Base-by-base conservation (phyloP, 2,113 vertebrate species). In the Pituophis catenifer region DNA sequence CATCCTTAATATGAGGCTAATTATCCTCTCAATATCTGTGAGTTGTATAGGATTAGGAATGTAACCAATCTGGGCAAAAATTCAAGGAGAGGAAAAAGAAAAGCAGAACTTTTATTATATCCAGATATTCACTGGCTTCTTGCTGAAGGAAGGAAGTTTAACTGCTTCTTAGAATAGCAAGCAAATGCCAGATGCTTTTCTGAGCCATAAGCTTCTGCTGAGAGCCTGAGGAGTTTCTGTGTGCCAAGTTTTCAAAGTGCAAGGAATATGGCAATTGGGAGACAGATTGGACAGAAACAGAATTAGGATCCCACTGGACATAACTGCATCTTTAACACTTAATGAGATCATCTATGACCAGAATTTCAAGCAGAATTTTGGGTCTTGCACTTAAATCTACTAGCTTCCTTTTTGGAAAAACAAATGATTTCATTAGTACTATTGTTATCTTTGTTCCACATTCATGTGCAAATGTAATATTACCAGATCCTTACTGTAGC, bases 111-210 rank as follows among this genome's bases (percentile, higher is more conserved):
- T 24, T 87, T 91, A 92, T 65, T 86, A 5, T 86, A 55, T 62
- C 81, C 26, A 50, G 91, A 87, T 86, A 90, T 86, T 90, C 62
- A 53, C 55, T 92, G 33, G 38, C 57, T 92, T 26, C 19, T 33
- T 87, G 33, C 26, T 90, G 48, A 85, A 90, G 75, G 58, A 87
- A 87, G 23, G 88, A 94, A 86, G 57, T 62, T 86, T 89, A 50
- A 57, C 88, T 62, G 38, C 86, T 92, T 92, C 52, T 86, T 59
- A 90, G 91, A 92, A 89, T 50, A 87, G 86, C 91, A 70, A 92
- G 88, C 48, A 87, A 90, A 94, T 92, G 50, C 57, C 70, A 65
- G 90, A 89, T 92, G 70, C 90, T 86, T 89, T 29, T 33, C 58
- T 90, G 58, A 70, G 38, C 88, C 19, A 44, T 87, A 70, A 89